Evolutionary conservation across 2,888 invertebrate species (phyloP).

Genomic region (Chrysina gloriosa): DNA sequence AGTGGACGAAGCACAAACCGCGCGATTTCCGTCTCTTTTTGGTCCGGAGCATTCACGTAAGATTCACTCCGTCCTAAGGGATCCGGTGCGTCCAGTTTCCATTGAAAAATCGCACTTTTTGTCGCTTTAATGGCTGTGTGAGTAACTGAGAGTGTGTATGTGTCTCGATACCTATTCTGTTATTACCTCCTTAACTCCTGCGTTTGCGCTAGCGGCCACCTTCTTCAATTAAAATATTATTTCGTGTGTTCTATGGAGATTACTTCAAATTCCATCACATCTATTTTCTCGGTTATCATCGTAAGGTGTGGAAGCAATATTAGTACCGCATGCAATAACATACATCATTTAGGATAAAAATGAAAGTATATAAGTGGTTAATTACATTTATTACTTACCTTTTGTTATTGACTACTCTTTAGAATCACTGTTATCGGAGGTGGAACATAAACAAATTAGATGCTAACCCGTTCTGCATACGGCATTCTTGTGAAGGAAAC

Average conservation of each 20-base stretch:
- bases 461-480: too few relatives aligned
- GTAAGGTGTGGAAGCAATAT: too few relatives aligned
- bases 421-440: too few relatives aligned
- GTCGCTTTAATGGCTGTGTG: conserved; percentile 35
- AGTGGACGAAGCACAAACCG: conserved; percentile 28
- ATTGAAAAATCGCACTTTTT: conserved; percentile 41
- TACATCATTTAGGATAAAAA: too few relatives aligned
- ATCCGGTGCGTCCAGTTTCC: conserved; percentile 36
- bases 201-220: conserved; percentile 5
- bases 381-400: too few relatives aligned
- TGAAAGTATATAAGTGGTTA: too few relatives aligned
- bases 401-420: too few relatives aligned
- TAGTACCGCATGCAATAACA: too few relatives aligned
- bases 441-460: too few relatives aligned
- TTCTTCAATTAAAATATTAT: conserved; percentile 32
- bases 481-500: too few relatives aligned
- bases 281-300: too few relatives aligned
- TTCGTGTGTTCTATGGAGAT: neutral
- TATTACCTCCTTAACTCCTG: conserved; percentile 27
- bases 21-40: conserved; percentile 36
- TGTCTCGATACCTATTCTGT: conserved; percentile 30
- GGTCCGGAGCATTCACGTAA: conserved; percentile 10
- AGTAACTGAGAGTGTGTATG: conserved; percentile 24
- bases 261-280: conserved; percentile 9
- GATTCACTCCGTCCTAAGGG: conserved; percentile 19